Evolutionary conservation across 2,797 vertebrate genomes (phyloP), one percentile per base, ranked within the genome.

Genomic region (Phoxinus dragarum): DNA sequence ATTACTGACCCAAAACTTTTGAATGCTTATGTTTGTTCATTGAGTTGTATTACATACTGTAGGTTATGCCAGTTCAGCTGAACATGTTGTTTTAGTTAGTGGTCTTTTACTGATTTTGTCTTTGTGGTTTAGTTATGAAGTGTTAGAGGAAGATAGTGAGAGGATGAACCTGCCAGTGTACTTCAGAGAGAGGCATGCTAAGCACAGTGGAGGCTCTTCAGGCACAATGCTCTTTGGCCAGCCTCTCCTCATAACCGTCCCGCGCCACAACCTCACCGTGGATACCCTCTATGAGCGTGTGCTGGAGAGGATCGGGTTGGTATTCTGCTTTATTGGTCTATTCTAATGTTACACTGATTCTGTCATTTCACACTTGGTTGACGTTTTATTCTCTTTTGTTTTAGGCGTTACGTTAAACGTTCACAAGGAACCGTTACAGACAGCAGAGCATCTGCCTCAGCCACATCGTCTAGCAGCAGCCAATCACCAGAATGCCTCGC

Each of bases 281-380:
- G 96, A 98, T 27, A 91, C 95, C 49, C 94, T 99, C 76, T 98
- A 99, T 86, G 91, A 94, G 59, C 95, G 95, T 61, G 94, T 99
- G 90, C 93, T 98, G 84, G 96, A 98, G 89, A 96, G 97, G 82
- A 98, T 99, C 89, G 95, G 97, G 98, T 99, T 88, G 92, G 97
- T 94, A 81, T 31, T 12, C 9, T 1, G 9, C 5, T 81, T 23
- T 40, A 3, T 69, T 47, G n/a, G 3, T 42, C 23, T 21, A n/a
- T 64, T 16, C 16, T 34, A 56, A n/a, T 44, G 40, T 72, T 38
- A 31, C 16, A 40, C 5, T 34, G 19, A 31, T 79, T 42, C 2
- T 72, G 14, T 23, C 17, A 47, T 49, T 80, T 72, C 6, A 74
- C 21, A 40, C 31, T 38, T 21, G 11, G 6, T 59, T 72, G 14